These are phyloP conservation scores for Chiloscyllium plagiosum DNA, from an alignment of 2,113 vertebrate species.

Conservation along the genomic window DNA sequence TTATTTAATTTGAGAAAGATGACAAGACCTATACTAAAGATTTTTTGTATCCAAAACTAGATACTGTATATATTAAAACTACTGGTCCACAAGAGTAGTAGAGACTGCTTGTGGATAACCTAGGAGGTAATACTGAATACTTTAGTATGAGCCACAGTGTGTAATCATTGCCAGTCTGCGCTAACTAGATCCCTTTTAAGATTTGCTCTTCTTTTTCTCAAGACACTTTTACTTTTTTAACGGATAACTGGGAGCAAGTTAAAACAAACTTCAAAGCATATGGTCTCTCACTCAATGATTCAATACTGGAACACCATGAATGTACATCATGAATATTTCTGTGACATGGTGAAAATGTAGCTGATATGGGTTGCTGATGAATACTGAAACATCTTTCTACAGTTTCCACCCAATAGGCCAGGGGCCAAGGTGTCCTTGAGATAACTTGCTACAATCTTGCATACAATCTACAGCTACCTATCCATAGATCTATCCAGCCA, in stretches of 20 bases:
- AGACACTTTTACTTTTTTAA: not conserved
- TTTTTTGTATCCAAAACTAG: not conserved
- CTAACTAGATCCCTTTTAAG: not conserved
- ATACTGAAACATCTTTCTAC: conserved; percentile 24
- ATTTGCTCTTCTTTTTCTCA: not conserved
- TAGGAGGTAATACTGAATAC: not conserved
- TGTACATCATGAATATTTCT: not conserved
- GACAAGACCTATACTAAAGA: not conserved
- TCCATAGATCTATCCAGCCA: not conserved
- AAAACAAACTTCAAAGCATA: conserved; percentile 8
- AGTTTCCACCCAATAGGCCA: not conserved
- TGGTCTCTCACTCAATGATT: not conserved
- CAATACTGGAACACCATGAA: conserved; percentile 15
- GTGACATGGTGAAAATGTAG: not conserved
- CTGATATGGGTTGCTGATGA: not conserved
- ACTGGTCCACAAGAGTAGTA: not conserved
- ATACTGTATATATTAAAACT: not conserved
- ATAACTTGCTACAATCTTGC: not conserved
- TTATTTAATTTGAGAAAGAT: not conserved
- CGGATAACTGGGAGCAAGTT: not conserved
- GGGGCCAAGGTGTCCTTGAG: not conserved
- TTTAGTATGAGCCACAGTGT: not conserved
- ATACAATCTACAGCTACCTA: not conserved
- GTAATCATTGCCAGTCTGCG: not conserved
- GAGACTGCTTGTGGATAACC: not conserved